Conservation (phyloP, 2,113 vertebrate genomes). For the Solenodon paradoxus region DNA sequence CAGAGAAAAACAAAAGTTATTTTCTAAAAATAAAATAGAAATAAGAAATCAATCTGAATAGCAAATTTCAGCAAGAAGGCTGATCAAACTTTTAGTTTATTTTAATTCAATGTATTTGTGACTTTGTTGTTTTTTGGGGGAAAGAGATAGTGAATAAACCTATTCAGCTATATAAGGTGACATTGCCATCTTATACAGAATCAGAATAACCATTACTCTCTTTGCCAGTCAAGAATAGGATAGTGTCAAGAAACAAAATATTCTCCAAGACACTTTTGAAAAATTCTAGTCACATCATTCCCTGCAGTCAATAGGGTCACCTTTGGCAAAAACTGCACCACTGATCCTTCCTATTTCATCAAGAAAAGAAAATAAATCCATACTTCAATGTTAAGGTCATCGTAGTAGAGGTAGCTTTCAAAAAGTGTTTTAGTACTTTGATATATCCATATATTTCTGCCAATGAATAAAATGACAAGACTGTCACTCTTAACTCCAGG, state of each 20-base stretch:
- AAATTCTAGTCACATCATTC: constrained; percentile 59
- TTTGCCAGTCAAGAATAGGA: not conserved
- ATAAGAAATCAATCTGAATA: not conserved
- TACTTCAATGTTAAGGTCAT: constrained; percentile 62
- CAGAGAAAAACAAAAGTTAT: not conserved
- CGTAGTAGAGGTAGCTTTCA: constrained; percentile 5
- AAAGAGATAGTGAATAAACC: not conserved
- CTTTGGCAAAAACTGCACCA: constrained; percentile 53
- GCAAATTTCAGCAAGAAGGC: not conserved
- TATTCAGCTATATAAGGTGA: not conserved
- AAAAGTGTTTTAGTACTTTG: not conserved
- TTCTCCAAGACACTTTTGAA: not conserved
- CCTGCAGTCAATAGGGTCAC: constrained; percentile 57
- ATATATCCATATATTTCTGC: constrained; percentile 6
- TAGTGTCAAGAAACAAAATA: constrained; percentile 1
- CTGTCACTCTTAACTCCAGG: not conserved
- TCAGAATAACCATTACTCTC: not conserved
- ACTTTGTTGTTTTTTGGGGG: not conserved
- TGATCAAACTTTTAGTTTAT: not conserved
- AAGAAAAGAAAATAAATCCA: constrained; percentile 57
- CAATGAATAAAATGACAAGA: not conserved
- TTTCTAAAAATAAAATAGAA: not conserved
- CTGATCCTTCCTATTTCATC: constrained; percentile 56
- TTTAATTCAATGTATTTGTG: not conserved
- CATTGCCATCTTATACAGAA: not conserved